Evolutionary conservation across 2,113 vertebrate species (phyloP).

Genomic region (Brachypteracias leptosomus): DNA sequence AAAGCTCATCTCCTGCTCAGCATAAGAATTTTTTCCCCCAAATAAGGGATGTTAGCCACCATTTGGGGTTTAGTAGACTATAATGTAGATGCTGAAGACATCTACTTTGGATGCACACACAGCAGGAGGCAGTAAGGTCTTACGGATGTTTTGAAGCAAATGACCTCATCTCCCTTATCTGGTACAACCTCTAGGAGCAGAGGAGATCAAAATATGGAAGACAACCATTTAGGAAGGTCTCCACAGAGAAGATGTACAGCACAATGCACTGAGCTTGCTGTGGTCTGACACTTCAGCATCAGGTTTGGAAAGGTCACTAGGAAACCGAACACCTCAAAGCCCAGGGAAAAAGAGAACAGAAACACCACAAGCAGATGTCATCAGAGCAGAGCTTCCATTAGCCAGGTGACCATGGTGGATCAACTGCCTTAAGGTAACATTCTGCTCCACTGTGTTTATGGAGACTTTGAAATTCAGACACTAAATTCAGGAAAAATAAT

Average conservation of each 20-base stretch:
- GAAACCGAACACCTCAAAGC: slow-evolving; percentile 28
- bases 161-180: background rate
- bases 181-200: background rate
- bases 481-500: background rate
- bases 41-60: background rate
- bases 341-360: slow-evolving; percentile 48
- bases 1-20: background rate
- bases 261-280: background rate
- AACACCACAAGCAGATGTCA: slow-evolving; percentile 43
- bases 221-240: background rate
- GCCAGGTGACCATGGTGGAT: slow-evolving; percentile 7
- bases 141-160: background rate
- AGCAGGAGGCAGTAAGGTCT: background rate
- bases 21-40: background rate
- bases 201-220: background rate
- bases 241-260: background rate
- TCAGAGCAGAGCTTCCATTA: slow-evolving; percentile 69
- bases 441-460: background rate
- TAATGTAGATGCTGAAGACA: background rate
- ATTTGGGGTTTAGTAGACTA: background rate
- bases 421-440: background rate
- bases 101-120: background rate
- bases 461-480: background rate
- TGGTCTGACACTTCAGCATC: slow-evolving; percentile 40
- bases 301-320: slow-evolving; percentile 58